A percentile compares a stretch with the other conserved stretches of the same genome.
Evolutionary conservation across 2,113 vertebrate species (phyloP).

Genomic region (Polyodon spathula): DNA sequence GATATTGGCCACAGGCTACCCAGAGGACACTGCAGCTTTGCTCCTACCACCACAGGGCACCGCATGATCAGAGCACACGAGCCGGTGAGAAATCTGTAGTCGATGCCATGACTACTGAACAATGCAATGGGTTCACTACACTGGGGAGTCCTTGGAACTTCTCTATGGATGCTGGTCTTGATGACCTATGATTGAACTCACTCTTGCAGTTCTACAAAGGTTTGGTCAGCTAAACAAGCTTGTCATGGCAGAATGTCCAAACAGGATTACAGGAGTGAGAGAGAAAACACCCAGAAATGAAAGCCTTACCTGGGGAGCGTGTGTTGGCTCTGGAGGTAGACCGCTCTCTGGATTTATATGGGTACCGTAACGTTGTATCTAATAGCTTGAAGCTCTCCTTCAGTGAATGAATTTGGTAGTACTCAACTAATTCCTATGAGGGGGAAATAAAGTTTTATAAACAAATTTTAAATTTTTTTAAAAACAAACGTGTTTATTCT

Average conservation of each 20-base stretch:
- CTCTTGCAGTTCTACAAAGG: no score
- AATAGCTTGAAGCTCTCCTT: slow-evolving; percentile 97
- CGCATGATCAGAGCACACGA: slow-evolving; percentile 25
- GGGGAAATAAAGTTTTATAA: neutral
- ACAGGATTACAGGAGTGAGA: no score
- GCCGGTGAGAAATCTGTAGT: slow-evolving; percentile 9
- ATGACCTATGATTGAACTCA: no score
- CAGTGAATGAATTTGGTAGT: slow-evolving; percentile 89
- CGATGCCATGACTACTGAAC: no score
- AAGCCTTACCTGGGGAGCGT: slow-evolving; percentile 73
- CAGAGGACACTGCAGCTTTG: slow-evolving; percentile 24
- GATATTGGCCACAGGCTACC: slow-evolving; percentile 20
- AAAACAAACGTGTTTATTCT: no score
- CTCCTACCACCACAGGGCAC: slow-evolving; percentile 24
- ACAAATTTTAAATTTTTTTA: neutral
- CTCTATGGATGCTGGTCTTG: no score
- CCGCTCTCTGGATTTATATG: slow-evolving; percentile 84
- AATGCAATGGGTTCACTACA: no score
- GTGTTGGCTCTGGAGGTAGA: slow-evolving; percentile 64
- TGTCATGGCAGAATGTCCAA: no score
- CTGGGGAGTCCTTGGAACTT: no score
- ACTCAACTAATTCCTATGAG: slow-evolving; percentile 87
- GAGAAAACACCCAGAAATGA: neutral
- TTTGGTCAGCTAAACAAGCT: no score
- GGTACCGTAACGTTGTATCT: slow-evolving; percentile 83